Percentiles rank a stretch among this genome's conserved stretches.
Evolutionary conservation across 2,113 vertebrate genomes (phyloP).

Genomic region (Neoarius graeffei): DNA sequence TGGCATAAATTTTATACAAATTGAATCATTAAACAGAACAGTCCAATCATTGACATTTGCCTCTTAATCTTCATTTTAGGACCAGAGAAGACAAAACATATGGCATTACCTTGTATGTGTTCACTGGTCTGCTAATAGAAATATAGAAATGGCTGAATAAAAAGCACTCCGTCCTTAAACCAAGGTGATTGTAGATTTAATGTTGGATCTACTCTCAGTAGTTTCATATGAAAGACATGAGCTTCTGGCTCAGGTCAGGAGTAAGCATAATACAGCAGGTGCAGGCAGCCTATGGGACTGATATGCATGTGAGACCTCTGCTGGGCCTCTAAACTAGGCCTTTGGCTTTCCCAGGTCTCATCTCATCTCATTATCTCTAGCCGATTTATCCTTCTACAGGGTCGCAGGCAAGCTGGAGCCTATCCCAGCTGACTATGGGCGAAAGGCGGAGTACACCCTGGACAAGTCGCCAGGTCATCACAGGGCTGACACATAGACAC

Average conservation of each 20-base stretch:
- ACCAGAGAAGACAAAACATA: not conserved
- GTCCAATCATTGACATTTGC: not conserved
- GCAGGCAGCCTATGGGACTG: slow-evolving; percentile 2
- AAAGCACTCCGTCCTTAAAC: not conserved
- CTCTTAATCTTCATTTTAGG: not conserved
- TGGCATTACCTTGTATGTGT: not conserved
- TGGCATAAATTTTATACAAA: not conserved
- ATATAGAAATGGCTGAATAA: not conserved
- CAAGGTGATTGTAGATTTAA: not conserved
- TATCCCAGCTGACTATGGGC: too few relatives aligned
- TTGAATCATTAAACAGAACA: not conserved
- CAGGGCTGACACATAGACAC: too few relatives aligned
- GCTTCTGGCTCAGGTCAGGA: not conserved
- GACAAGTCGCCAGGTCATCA: too few relatives aligned
- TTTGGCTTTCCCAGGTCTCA: slow-evolving; percentile 20
- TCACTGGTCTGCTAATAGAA: not conserved
- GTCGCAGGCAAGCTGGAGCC: too few relatives aligned
- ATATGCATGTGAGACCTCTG: slow-evolving; percentile 29
- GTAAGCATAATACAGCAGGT: slow-evolving; percentile 31
- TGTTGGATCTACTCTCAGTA: not conserved
- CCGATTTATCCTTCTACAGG: too few relatives aligned
- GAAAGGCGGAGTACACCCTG: too few relatives aligned
- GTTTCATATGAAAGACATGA: not conserved
- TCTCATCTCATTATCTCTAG: too few relatives aligned
- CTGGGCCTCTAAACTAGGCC: not conserved